Conservation (phyloP, 2,888 invertebrate species). For the Sepiola atlantica region DNA sequence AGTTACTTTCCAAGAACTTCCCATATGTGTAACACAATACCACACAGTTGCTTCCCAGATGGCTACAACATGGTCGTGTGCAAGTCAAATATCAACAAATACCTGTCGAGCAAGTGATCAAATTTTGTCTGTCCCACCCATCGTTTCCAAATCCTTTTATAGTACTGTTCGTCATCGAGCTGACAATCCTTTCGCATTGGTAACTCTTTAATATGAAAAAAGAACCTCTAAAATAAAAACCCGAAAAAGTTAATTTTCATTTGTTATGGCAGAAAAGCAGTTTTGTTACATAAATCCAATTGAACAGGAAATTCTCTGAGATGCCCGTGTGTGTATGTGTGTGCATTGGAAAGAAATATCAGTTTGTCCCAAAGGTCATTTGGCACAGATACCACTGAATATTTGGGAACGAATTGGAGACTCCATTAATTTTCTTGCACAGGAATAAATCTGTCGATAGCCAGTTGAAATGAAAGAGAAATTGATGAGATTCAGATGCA, state of each 20-base stretch:
- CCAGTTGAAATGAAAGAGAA: background rate
- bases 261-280: background rate
- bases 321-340: background rate
- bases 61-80: too few relatives aligned
- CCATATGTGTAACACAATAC: too few relatives aligned
- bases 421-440: background rate
- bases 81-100: too few relatives aligned
- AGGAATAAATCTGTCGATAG: background rate
- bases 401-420: background rate
- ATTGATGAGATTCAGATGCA: background rate
- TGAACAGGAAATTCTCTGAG: background rate
- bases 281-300: background rate
- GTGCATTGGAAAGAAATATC: background rate
- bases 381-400: background rate
- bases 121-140: too few relatives aligned
- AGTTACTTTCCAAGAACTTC: too few relatives aligned
- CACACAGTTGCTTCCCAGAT: too few relatives aligned
- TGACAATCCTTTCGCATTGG: too few relatives aligned
- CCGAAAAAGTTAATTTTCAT: background rate
- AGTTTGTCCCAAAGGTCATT: background rate
- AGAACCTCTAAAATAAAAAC: background rate
- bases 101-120: too few relatives aligned
- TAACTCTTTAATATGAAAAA: too few relatives aligned
- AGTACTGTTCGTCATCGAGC: too few relatives aligned
- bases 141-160: too few relatives aligned